Base-by-base conservation (phyloP, 2,113 vertebrate genomes). In the Pavo muticus region DNA sequence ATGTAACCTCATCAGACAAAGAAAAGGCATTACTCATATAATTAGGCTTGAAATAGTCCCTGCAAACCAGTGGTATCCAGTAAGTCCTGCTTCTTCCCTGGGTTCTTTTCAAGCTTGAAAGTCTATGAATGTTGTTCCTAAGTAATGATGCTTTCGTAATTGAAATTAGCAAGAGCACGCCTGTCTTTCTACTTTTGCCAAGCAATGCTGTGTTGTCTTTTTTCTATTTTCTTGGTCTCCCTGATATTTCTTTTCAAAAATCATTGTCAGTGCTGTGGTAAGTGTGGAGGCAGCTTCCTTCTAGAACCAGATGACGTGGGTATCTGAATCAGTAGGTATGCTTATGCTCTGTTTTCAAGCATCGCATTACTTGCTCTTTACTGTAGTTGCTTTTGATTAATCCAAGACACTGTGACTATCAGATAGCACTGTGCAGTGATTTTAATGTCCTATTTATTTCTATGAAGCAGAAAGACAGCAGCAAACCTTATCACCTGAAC, bases 291-390 rank as follows among this genome's bases (percentile, higher is more conserved):
- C 19, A 39, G 87, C 27, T 61, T 78, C 65, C 13, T 24, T 87
- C 44, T 12, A 0, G 0, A 40, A 20, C 27, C 19, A 47, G 50
- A 4, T 0, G 2, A 27, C 6, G 8, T 10, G 39, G 48, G 37
- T 1, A 1, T 14, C 79, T 74, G 37, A 76, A 44, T 65, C 35
- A 72, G 30, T 65, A 78, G 76, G 61, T 75, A 17, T 20, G 32
- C 9, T 63, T 74, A 8, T 23, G 30, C 42, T 81, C 23, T 69
- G 14, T 40, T 88, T 78, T 25, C 44, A 24, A 69, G 48, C 16
- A 4, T 70, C 92, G 50, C 65, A 65, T 86, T n/a, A 7, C 64
- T 37, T 44, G 24, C 17, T 89, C 37, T 50, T 35, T 85, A 30
- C 69, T 65, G 27, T 23, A 14, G 0, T 37, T 68, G 39, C 27